Evolutionary conservation across 2,797 vertebrate species (phyloP), one percentile per base, ranked within the genome.

Genomic region (Diplodus puntazzo): DNA sequence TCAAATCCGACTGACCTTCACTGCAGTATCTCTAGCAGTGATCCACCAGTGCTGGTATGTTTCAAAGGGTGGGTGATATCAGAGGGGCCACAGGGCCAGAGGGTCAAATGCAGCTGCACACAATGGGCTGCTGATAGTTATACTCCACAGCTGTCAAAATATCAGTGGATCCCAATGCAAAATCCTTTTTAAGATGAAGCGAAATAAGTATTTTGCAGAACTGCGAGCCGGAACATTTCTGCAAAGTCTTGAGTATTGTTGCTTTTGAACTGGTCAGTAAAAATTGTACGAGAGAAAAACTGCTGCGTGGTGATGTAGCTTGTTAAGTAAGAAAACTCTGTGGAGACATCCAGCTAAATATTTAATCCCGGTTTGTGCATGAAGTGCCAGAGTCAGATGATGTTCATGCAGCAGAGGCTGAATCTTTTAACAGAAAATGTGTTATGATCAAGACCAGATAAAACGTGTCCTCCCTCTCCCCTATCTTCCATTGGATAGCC

Each of bases 341-440:
- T 11, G 42, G 87, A 89, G 91, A 84, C 80, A 64, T 18, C 61
- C 66, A 72, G 83, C 78, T 93, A 84, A 92, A 93, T 92, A 89
- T 93, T 93, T 92, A 61, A 93, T 91, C 79, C 64, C 1, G 78
- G 85, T 88, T 87, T 87, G 84, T 74, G 83, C 75, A 76, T 79
- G 58, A 80, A 79, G 68, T 80, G 79, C 82, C 75, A 74, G 69
- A 90, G 77, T 84, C 74, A 61, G 80, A 87, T 54, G 88, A 82
- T 77, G 81, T 48, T 80, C 64, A 42, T 23, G 77, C 72, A 34
- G 67, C 11, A 30, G 42, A 70, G 62, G 66, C 80, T 76, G 53
- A 68, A 68, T 83, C 79, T 86, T 84, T 80, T 21, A 83, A 73
- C 66, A 73, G 80, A 57, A 81, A 85, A 77, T 61, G 75, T 85